Evolutionary conservation across 2,797 vertebrate genomes (phyloP).

Genomic region (Martes flavigula): DNA sequence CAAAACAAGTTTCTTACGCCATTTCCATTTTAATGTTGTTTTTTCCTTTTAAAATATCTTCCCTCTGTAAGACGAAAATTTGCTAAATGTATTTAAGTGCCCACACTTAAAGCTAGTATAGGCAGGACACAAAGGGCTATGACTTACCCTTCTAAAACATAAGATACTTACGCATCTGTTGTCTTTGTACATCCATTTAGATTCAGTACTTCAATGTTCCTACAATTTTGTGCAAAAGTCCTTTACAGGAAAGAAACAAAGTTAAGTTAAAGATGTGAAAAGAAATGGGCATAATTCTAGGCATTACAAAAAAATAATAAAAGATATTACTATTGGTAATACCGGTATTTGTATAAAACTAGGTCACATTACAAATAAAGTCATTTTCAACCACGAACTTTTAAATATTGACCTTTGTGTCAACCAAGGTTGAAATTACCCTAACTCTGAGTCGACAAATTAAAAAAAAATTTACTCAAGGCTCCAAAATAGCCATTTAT

Average conservation of each 20-base stretch:
- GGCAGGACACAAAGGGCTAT: neutral
- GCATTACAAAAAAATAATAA: neutral
- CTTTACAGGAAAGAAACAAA: constrained; percentile 81
- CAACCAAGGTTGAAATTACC: constrained; percentile 21
- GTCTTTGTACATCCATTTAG: constrained; percentile 99
- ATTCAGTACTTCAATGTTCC: constrained; percentile 97
- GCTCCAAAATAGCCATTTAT: neutral
- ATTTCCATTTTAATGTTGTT: constrained; percentile 22
- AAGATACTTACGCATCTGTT: constrained; percentile 92
- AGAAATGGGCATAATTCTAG: neutral
- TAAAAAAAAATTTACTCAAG: neutral
- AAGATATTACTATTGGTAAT: neutral
- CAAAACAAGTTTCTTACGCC: constrained; percentile 16
- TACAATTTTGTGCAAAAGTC: constrained; percentile 98
- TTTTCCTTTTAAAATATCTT: constrained; percentile 36
- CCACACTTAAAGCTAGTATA: neutral
- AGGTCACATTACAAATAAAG: neutral
- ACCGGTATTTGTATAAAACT: neutral
- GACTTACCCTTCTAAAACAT: neutral
- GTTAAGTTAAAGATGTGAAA: neutral
- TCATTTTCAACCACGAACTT: neutral
- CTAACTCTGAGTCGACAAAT: neutral
- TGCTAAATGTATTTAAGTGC: neutral
- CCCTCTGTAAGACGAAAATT: constrained; percentile 19
- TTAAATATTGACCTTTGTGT: neutral